Conservation (phyloP, 2,888 invertebrate genomes). For the Eupithecia tripunctaria region DNA sequence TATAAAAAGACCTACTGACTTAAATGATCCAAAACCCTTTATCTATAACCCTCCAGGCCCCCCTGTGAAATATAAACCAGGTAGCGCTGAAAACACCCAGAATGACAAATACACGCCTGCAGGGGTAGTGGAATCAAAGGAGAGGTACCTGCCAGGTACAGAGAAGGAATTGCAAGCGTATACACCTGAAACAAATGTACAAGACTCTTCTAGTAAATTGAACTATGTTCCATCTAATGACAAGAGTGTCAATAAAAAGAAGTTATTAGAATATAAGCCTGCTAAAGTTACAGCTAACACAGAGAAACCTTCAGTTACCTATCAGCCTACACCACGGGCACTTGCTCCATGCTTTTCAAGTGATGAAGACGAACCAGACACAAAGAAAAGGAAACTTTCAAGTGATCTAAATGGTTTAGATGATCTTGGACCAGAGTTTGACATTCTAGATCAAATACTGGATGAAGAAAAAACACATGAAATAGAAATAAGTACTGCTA, state of each 20-base stretch:
- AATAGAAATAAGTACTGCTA: slow-evolving; percentile 33
- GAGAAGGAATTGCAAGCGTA: slow-evolving; percentile 72
- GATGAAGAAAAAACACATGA: slow-evolving; percentile 70
- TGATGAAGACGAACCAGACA: slow-evolving; percentile 78
- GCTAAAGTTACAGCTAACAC: slow-evolving; percentile 63
- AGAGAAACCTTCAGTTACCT: slow-evolving; percentile 64
- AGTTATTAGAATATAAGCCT: slow-evolving; percentile 78
- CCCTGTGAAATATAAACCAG: slow-evolving; percentile 71
- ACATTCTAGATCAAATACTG: slow-evolving; percentile 80
- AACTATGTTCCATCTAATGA: slow-evolving; percentile 80
- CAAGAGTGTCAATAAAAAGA: slow-evolving; percentile 68
- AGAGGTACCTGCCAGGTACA: slow-evolving; percentile 74
- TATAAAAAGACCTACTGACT: slow-evolving; percentile 68
- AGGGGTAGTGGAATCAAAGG: slow-evolving; percentile 67
- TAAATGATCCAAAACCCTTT: slow-evolving; percentile 72
- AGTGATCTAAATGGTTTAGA: slow-evolving; percentile 75
- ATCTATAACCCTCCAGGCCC: slow-evolving; percentile 69
- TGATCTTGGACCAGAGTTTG: slow-evolving; percentile 80
- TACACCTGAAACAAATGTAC: slow-evolving; percentile 63
- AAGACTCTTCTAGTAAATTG: slow-evolving; percentile 56
- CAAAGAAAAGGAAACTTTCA: slow-evolving; percentile 70
- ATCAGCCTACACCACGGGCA: slow-evolving; percentile 77
- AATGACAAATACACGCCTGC: slow-evolving; percentile 75
- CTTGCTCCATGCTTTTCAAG: slow-evolving; percentile 80
- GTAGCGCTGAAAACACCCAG: slow-evolving; percentile 63